Evolutionary conservation across 2,888 invertebrate genomes (phyloP).

Genomic region (Ophion obscuratus): DNA sequence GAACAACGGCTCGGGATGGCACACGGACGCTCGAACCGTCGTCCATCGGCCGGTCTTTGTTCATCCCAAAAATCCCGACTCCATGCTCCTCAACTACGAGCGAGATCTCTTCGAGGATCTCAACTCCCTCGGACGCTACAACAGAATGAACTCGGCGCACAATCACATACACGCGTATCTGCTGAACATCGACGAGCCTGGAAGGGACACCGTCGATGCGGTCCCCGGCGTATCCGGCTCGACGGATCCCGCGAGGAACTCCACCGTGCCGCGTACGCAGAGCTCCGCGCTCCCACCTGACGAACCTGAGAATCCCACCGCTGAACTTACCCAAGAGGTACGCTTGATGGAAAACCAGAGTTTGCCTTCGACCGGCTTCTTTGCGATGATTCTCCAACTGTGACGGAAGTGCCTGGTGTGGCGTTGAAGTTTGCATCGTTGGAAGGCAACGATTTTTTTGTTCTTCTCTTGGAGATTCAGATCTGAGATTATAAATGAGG

Average conservation of each 20-base stretch:
- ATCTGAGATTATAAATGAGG: too few relatives aligned
- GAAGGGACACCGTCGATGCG: constrained; percentile 73
- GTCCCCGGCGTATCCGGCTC: constrained; percentile 75
- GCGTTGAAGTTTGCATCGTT: too few relatives aligned
- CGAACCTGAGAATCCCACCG: constrained; percentile 73
- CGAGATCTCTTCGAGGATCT: constrained; percentile 90
- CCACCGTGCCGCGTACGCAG: constrained; percentile 74
- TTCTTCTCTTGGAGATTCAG: too few relatives aligned
- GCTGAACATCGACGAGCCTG: constrained; percentile 85
- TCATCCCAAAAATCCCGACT: constrained; percentile 90
- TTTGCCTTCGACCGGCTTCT: too few relatives aligned
- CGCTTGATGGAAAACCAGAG: neutral
- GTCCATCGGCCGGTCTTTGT: constrained; percentile 87
- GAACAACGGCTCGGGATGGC: constrained; percentile 90
- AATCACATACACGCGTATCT: constrained; percentile 87
- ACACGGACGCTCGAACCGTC: constrained; percentile 86
- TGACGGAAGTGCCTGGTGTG: too few relatives aligned
- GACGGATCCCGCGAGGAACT: constrained; percentile 72
- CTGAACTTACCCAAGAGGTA: constrained; percentile 85
- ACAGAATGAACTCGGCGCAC: constrained; percentile 84
- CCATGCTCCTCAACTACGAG: constrained; percentile 89
- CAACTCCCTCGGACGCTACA: constrained; percentile 89
- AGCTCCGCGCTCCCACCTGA: constrained; percentile 72
- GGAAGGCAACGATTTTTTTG: too few relatives aligned
- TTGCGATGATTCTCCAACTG: too few relatives aligned